Evolutionary conservation across 2,888 invertebrate genomes (phyloP), one percentile per base, ranked within the genome.

Genomic region (Apotomis turbidana): DNA sequence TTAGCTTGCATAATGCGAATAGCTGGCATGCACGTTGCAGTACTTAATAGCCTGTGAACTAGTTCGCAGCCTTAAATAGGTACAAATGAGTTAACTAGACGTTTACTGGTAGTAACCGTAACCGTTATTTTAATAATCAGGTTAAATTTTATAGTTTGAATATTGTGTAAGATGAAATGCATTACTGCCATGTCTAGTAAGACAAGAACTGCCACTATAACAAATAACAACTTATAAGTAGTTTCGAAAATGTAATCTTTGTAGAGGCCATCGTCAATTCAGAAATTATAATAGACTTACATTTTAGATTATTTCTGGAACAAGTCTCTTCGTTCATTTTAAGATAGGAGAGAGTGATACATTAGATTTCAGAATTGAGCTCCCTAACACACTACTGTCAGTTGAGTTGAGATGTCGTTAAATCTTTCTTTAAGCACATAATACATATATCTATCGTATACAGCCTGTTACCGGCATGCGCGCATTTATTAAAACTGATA

Each of bases 31-130:
- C 58, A 51, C 49, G 58, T 58, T 46, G 63, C 61, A 44, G 68
- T 13, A 46, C 15, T 59, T 72, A 68, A 72, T 58, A 38, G 59
- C 6, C 46, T 72, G 72, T 58, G 68, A 68, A 68, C 68, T 72
- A 68, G 68, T 44, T 27, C 61, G 13, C 64, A 41, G 51, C 36
- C 51, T 58, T 68, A 58, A 71, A 71, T 38, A 58, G 58, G 12
- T 38, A 63, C 72, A 63, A 71, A 71, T 62, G 60, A 68, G 62
- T 68, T 68, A 67, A 51, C 27, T 51, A 12, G 70, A 55, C 71
- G 51, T 60, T 71, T 52, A 71, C 51, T 44, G 58, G n/a, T 13
- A 55, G 54, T 55, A 55, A 57, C 41, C 52, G 49, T 55, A 55
- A 57, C 41, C 52, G 44, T 68, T 54, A 72, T 68, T 58, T 58